Percentiles rank a stretch among this genome's conserved stretches.
phyloP scores from a whole-genome alignment of 2,113 vertebrate genomes.

The Xerus inauris region DNA sequence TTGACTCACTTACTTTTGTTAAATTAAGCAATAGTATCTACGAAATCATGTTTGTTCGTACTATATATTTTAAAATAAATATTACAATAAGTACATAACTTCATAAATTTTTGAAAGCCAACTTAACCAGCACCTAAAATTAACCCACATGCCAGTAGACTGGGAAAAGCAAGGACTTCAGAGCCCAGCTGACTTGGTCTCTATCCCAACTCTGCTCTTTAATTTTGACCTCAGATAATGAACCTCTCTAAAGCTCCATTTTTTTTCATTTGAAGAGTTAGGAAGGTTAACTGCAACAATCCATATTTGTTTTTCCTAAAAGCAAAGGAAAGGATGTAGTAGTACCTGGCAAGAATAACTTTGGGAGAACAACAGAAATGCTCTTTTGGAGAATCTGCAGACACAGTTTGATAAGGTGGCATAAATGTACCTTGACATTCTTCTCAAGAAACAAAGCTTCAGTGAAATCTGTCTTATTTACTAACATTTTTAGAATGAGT shows the following conservation, averaged over 20 bases:
- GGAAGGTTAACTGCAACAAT: not conserved
- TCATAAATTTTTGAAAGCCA: not conserved
- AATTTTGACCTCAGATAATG: not conserved
- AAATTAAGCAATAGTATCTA: not conserved
- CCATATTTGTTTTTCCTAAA: not conserved
- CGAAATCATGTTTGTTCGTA: not conserved
- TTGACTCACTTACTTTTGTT: not conserved
- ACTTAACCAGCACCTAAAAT: not conserved
- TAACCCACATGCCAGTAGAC: not conserved
- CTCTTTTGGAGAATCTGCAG: not conserved
- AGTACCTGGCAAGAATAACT: not conserved
- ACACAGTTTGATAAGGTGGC: not conserved
- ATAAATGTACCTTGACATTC: not conserved
- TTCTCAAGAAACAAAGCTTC: not conserved
- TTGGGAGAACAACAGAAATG: not conserved
- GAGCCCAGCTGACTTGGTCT: not conserved
- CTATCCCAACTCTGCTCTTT: not conserved
- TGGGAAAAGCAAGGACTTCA: not conserved
- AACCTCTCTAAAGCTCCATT: not conserved
- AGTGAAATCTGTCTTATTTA: not conserved
- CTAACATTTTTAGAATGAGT: not conserved
- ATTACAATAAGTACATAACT: not conserved
- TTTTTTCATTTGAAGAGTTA: not conserved
- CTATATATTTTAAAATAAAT: not conserved
- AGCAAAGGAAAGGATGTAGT: not conserved